Percentiles rank a stretch among this genome's conserved stretches.
Conservation (phyloP, 2,113 vertebrate genomes). For the Corythaixoides concolor region DNA sequence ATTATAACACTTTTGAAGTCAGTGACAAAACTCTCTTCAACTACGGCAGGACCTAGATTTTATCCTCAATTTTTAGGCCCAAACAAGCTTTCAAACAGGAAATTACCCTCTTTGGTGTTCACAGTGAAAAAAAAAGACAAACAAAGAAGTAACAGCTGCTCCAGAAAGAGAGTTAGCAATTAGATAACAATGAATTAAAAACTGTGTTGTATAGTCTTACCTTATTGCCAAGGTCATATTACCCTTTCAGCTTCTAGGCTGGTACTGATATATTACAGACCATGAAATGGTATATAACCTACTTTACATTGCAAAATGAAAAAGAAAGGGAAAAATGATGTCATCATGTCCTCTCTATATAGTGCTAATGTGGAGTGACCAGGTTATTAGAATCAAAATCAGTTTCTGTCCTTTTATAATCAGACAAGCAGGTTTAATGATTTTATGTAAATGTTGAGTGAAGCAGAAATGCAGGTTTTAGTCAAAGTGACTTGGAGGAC, state of each 20-base stretch:
- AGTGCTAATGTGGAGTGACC: background rate
- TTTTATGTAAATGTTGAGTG: background rate
- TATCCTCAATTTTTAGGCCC: background rate
- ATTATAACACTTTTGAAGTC: constrained; percentile 47
- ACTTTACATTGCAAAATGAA: background rate
- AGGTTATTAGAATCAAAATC: background rate
- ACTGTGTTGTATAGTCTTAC: background rate
- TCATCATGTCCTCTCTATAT: background rate
- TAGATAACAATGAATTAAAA: background rate
- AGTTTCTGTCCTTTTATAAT: background rate
- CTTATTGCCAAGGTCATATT: background rate
- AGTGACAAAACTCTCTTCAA: constrained; percentile 20
- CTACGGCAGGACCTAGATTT: constrained; percentile 45
- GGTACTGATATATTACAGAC: background rate
- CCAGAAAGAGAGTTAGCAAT: background rate
- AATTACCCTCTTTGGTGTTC: background rate
- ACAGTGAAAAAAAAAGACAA: background rate
- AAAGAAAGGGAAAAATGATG: background rate
- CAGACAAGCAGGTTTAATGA: background rate
- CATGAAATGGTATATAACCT: background rate
- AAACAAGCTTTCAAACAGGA: background rate
- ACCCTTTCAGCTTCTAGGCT: background rate
- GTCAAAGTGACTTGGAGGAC: background rate
- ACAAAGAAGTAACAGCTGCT: background rate
- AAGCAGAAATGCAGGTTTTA: background rate